These are phyloP conservation scores for Hydroisotoma schaefferi DNA, from an alignment of 2,888 invertebrate genomes.

Conservation along the genomic window DNA sequence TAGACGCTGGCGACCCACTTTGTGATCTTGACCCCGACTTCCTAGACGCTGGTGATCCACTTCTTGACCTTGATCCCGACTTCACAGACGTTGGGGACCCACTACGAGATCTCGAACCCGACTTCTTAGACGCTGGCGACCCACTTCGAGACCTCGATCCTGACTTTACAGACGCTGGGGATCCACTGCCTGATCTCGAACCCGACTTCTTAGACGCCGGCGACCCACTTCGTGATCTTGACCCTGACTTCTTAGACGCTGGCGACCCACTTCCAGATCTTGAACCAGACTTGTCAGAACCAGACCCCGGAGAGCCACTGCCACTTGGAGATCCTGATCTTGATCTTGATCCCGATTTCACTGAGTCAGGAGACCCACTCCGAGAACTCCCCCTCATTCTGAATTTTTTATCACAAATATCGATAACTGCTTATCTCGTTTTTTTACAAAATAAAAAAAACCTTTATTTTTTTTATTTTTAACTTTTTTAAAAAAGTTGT, in stretches of 20 bases:
- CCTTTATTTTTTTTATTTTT: too few species aligned
- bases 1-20: conserved; percentile 18
- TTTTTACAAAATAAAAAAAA: too few species aligned
- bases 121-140: conserved; percentile 52
- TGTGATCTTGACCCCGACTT: conserved; percentile 24
- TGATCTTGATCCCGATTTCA: conserved; percentile 1
- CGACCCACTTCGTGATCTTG: conserved; percentile 8
- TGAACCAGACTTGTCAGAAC: background rate
- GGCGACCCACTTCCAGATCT: conserved; percentile 12
- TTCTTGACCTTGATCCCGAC: conserved; percentile 46
- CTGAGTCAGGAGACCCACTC: too few species aligned
- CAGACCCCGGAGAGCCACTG: background rate
- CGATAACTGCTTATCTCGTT: too few species aligned
- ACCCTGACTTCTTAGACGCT: conserved; percentile 20
- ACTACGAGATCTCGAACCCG: conserved; percentile 47
- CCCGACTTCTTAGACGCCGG: conserved; percentile 8
- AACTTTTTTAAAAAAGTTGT: too few species aligned
- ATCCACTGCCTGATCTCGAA: conserved; percentile 19
- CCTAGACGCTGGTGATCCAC: conserved; percentile 27
- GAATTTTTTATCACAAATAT: too few species aligned
- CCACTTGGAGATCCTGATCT: too few species aligned
- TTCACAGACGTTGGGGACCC: conserved; percentile 52
- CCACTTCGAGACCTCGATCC: conserved; percentile 50
- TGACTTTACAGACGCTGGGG: conserved; percentile 31
- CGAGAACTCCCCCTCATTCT: too few species aligned